phyloP scores from a whole-genome alignment of 92 coral and sea anemone species.

The Parazoanthus swiftii region DNA sequence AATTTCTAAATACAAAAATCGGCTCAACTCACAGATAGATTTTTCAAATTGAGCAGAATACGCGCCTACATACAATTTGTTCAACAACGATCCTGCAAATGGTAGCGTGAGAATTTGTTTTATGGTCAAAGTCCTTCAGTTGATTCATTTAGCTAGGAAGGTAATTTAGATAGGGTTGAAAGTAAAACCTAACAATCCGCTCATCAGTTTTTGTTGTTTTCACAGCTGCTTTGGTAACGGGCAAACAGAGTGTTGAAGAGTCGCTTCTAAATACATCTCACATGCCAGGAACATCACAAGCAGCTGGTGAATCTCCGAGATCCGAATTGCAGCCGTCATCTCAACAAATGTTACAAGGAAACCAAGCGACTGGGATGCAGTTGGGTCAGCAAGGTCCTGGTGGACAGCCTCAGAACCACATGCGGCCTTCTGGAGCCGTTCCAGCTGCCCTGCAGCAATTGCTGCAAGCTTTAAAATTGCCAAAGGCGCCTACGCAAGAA shows the following conservation, averaged over 20 bases:
- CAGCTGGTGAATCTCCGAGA: slow-evolving; percentile 48
- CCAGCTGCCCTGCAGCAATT: slow-evolving; percentile 69
- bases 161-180: too few relatives aligned
- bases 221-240: too few relatives aligned
- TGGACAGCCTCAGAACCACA: slow-evolving; percentile 55
- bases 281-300: slow-evolving; percentile 61
- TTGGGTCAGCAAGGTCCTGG: slow-evolving; percentile 50
- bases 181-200: too few relatives aligned
- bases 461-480: slow-evolving; percentile 68
- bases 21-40: too few relatives aligned
- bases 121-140: neutral
- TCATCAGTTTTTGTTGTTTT: too few relatives aligned
- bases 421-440: slow-evolving; percentile 51
- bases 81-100: too few relatives aligned
- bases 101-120: neutral
- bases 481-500: slow-evolving; percentile 66
- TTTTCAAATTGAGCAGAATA: too few relatives aligned
- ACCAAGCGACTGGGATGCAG: slow-evolving; percentile 42
- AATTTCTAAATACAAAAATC: too few relatives aligned
- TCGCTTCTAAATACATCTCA: neutral
- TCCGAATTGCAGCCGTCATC: slow-evolving; percentile 45
- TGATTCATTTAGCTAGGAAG: too few relatives aligned
- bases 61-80: too few relatives aligned
- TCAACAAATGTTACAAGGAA: slow-evolving; percentile 54
- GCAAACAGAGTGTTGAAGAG: too few relatives aligned